A percentile compares a stretch with the other conserved stretches of the same genome.
Conservation (phyloP, 1,140 invertebrate species). For the Oscheius sp. region DNA sequence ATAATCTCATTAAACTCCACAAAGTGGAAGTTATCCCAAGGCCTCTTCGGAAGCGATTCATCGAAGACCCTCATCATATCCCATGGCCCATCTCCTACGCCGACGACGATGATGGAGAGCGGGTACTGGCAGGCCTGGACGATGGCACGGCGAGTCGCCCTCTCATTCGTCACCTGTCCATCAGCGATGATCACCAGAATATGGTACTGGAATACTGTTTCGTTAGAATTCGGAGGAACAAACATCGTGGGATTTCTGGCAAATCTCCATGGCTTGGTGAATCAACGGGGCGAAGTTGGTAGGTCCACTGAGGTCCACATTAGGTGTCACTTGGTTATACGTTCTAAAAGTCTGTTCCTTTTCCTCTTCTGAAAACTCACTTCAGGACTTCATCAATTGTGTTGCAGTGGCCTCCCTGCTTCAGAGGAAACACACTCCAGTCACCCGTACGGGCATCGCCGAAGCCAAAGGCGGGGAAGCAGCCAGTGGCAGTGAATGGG, state of each 20-base stretch:
- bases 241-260: conserved; percentile 58
- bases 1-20: conserved; percentile 65
- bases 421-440: conserved; percentile 63
- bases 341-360: conserved; percentile 44
- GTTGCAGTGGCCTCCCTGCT: conserved; percentile 57
- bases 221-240: conserved; percentile 16
- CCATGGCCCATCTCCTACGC: conserved; percentile 68
- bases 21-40: conserved; percentile 68
- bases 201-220: conserved; percentile 62
- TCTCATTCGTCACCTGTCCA: conserved; percentile 66
- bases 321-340: conserved; percentile 60
- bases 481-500: conserved; percentile 62
- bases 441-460: conserved; percentile 64
- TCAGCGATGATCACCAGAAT: conserved; percentile 67
- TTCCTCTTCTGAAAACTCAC: conserved; percentile 22
- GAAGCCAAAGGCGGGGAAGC: conserved; percentile 65
- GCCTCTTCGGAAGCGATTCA: conserved; percentile 64
- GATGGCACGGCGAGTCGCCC: conserved; percentile 64
- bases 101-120: conserved; percentile 67
- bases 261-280: conserved; percentile 64
- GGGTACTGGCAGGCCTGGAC: conserved; percentile 66
- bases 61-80: conserved; percentile 66
- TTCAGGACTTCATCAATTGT: conserved; percentile 64
- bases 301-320: conserved; percentile 61
- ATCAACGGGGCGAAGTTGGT: conserved; percentile 66